phyloP scores from a whole-genome alignment of 2,888 invertebrate genomes.

The Diplolepis rosae region DNA sequence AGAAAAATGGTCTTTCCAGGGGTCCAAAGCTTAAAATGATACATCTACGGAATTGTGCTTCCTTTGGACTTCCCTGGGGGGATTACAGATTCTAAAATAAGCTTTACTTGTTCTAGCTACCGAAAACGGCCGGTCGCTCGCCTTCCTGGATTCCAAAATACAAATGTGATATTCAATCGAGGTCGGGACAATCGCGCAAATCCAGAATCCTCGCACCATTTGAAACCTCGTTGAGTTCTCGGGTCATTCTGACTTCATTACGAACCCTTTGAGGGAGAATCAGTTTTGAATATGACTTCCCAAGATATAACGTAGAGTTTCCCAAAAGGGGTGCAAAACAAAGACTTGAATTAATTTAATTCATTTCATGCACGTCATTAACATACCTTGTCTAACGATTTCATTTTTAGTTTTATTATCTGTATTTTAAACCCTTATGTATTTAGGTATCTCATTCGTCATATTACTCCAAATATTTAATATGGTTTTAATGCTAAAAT shows the following conservation, averaged over 20 bases:
- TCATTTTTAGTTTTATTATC: too few species aligned
- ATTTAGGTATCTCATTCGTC: too few species aligned
- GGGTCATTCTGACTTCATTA: slow-evolving; percentile 20
- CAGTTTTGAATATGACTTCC: neutral
- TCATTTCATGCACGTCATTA: slow-evolving; percentile 34
- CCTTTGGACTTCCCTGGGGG: neutral
- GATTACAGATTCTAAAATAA: slow-evolving; percentile 16
- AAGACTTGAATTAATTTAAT: neutral
- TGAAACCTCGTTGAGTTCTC: neutral
- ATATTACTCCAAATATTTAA: too few species aligned
- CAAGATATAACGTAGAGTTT: neutral
- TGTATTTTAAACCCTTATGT: too few species aligned
- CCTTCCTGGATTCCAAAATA: slow-evolving; percentile 1
- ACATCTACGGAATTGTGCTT: slow-evolving; percentile 18
- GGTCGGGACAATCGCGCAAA: neutral
- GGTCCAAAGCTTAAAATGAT: slow-evolving; percentile 13
- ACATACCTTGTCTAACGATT: neutral
- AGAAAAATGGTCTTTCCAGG: slow-evolving; percentile 19
- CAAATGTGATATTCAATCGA: slow-evolving; percentile 21
- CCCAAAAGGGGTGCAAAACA: slow-evolving; percentile 7
- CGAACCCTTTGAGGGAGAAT: slow-evolving; percentile 9
- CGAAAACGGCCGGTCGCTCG: neutral
- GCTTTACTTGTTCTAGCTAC: slow-evolving; percentile 14
- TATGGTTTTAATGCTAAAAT: too few species aligned
- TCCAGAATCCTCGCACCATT: slow-evolving; percentile 9